Percentiles rank a stretch among this genome's conserved stretches.
phyloP scores from a whole-genome alignment of 2,797 vertebrate genomes.

The Heteromormyrus szaboi region DNA sequence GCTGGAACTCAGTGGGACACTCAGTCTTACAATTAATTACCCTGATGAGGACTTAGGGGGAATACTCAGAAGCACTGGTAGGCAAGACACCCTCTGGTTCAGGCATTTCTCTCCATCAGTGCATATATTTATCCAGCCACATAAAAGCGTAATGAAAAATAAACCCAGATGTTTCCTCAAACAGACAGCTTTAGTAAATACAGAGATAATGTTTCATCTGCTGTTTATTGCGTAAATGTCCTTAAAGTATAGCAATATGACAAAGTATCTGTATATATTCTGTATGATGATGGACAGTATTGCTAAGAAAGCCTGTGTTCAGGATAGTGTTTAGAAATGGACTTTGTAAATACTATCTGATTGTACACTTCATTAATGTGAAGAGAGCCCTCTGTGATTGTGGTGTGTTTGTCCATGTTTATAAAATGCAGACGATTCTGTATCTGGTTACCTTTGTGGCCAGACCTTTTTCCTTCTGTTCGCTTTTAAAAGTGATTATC shows the following conservation, averaged over 20 bases:
- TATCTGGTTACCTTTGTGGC: not conserved
- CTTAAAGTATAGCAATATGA: not conserved
- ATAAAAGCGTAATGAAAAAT: not conserved
- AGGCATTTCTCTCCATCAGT: not conserved
- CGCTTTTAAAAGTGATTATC: not conserved
- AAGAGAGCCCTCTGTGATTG: not conserved
- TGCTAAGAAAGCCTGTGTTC: not conserved
- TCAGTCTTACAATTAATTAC: not conserved
- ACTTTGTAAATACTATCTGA: not conserved
- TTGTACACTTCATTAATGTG: not conserved
- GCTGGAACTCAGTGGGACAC: not conserved
- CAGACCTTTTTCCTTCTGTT: not conserved
- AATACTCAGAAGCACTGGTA: not conserved
- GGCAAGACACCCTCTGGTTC: not conserved
- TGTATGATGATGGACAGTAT: not conserved
- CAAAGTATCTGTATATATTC: not conserved
- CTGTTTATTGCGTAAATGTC: not conserved
- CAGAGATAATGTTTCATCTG: not conserved
- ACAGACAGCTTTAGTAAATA: not conserved
- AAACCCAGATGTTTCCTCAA: not conserved
- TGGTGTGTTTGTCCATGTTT: not conserved
- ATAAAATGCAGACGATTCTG: not conserved
- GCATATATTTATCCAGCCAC: not conserved
- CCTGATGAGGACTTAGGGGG: not conserved
- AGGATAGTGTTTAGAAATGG: not conserved